These are phyloP conservation scores for Acanthurus tractus DNA, from an alignment of 2,797 vertebrate species.

Conservation along the genomic window DNA sequence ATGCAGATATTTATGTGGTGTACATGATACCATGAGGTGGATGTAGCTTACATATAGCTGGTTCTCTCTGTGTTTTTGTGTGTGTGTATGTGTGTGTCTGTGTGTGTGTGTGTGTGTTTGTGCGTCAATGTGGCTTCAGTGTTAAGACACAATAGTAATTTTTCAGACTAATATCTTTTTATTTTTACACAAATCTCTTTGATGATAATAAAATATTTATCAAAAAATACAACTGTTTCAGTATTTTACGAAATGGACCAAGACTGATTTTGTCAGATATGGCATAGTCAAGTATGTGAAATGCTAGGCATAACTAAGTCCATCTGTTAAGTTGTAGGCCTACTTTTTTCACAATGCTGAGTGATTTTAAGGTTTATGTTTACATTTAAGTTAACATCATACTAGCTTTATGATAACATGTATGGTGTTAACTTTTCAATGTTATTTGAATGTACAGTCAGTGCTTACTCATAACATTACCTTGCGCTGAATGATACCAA, in stretches of 20 bases:
- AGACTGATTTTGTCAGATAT: neutral
- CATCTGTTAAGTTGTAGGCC: neutral
- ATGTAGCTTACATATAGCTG: neutral
- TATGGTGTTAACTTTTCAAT: neutral
- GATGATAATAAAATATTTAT: constrained; percentile 32
- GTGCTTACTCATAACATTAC: neutral
- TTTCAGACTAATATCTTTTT: neutral
- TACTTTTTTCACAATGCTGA: neutral
- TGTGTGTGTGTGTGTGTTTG: too few relatives aligned
- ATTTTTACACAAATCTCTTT: constrained; percentile 3
- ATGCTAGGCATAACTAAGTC: neutral
- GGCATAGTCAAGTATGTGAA: neutral
- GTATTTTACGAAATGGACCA: constrained; percentile 8
- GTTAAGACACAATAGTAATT: neutral
- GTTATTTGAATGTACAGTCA: neutral
- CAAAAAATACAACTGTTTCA: neutral
- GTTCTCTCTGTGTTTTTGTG: too few relatives aligned
- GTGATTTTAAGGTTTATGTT: neutral
- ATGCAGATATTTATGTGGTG: neutral
- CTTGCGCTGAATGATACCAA: neutral
- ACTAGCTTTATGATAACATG: constrained; percentile 6
- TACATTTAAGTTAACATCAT: neutral
- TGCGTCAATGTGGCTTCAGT: neutral
- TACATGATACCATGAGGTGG: neutral
- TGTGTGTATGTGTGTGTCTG: too few relatives aligned